phyloP scores from a whole-genome alignment of 2,797 vertebrate genomes.

The Ispidina picta region DNA sequence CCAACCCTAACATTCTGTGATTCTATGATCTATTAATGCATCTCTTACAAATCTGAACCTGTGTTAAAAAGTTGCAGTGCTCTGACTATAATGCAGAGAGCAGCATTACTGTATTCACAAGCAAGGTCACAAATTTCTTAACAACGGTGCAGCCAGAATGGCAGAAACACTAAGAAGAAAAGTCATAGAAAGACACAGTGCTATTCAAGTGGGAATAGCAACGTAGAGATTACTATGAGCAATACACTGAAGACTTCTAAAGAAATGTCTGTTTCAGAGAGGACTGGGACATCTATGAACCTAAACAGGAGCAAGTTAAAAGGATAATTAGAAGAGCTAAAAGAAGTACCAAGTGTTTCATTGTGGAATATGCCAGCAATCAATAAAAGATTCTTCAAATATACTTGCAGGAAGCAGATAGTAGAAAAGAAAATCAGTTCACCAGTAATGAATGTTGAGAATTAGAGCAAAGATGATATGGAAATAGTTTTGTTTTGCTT shows the following conservation, averaged over 20 bases:
- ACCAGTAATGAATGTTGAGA: conserved; percentile 6
- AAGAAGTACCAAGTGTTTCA: conserved; percentile 24
- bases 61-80: neutral
- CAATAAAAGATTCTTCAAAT: conserved; percentile 50
- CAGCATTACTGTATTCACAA: neutral
- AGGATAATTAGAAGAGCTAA: conserved; percentile 32
- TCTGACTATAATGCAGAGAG: neutral
- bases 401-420: conserved; percentile 47
- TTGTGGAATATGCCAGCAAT: conserved; percentile 31
- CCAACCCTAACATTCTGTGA: too few species aligned
- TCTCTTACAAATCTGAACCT: neutral
- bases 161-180: conserved; percentile 35
- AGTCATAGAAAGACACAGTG: conserved; percentile 10
- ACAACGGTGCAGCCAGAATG: neutral
- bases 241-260: conserved; percentile 2
- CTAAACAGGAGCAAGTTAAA: conserved; percentile 27
- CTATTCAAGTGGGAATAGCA: conserved; percentile 28
- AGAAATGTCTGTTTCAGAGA: conserved; percentile 42
- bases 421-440: conserved; percentile 53
- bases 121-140: neutral
- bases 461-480: conserved; percentile 16
- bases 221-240: neutral
- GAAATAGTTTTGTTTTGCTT: conserved; percentile 2
- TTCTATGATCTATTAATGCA: neutral
- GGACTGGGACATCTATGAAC: conserved; percentile 26